Evolutionary conservation across 2,888 invertebrate genomes (phyloP).

Genomic region (Anoncus sp.): DNA sequence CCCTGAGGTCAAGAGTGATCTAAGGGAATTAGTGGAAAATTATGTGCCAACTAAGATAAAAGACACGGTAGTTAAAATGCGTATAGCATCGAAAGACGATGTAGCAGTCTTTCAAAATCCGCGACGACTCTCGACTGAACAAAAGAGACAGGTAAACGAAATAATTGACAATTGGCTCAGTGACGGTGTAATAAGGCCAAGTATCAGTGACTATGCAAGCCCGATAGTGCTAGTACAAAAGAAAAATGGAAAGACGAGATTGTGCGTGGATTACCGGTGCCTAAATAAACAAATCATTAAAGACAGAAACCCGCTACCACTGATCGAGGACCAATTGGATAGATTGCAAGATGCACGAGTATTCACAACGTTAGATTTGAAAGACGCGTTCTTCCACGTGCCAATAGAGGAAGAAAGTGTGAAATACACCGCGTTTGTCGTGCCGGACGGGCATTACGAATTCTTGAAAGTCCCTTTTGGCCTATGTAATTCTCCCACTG

Average conservation of each 20-base stretch:
- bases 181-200: slow-evolving; percentile 25
- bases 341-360: slow-evolving; percentile 16
- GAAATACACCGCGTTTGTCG: slow-evolving; percentile 72
- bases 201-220: slow-evolving; percentile 38
- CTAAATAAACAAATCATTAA: slow-evolving; percentile 35
- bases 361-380: slow-evolving; percentile 36
- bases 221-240: slow-evolving; percentile 45
- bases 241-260: slow-evolving; percentile 42
- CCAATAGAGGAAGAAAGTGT: slow-evolving; percentile 64
- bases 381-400: slow-evolving; percentile 65
- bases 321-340: slow-evolving; percentile 30
- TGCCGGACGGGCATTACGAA: slow-evolving; percentile 67
- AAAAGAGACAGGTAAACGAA: slow-evolving; percentile 9
- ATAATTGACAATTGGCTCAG: slow-evolving; percentile 17
- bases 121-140: slow-evolving; percentile 9
- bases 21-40: background rate
- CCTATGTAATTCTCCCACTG: slow-evolving; percentile 2
- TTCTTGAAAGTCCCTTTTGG: slow-evolving; percentile 4
- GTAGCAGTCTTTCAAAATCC: slow-evolving; percentile 16
- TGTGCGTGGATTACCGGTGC: slow-evolving; percentile 44
- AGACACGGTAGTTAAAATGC: slow-evolving; percentile 13
- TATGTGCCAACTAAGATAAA: background rate
- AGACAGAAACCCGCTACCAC: slow-evolving; percentile 26
- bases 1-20: background rate
- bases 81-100: slow-evolving; percentile 6